These are phyloP conservation scores for Gambelia wislizenii DNA, from an alignment of 2,797 vertebrate genomes.

Conservation along the genomic window DNA sequence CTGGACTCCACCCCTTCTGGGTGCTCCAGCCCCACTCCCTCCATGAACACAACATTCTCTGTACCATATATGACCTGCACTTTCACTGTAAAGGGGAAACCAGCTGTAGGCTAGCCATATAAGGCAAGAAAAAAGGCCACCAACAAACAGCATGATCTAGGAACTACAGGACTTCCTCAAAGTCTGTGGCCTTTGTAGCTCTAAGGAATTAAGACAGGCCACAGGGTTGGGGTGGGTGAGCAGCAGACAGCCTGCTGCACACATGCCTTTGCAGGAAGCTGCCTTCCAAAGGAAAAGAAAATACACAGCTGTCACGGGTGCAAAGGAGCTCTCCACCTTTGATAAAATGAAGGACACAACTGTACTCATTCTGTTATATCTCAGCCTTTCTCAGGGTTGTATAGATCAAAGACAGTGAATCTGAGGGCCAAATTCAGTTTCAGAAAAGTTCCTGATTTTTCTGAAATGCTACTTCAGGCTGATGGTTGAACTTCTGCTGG, in stretches of 20 bases:
- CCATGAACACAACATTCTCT: slow-evolving; percentile 38
- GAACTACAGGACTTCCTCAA: slow-evolving; percentile 68
- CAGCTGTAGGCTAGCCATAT: slow-evolving; percentile 76
- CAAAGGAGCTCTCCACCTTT: no score
- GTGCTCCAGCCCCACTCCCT: slow-evolving; percentile 45
- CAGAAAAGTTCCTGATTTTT: no score
- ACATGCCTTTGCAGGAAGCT: no score
- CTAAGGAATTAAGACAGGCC: slow-evolving; percentile 5
- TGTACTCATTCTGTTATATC: no score
- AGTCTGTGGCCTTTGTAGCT: slow-evolving; percentile 24
- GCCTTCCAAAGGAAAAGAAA: no score
- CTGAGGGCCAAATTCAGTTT: no score
- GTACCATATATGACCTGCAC: slow-evolving; percentile 63
- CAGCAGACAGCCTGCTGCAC: fast-evolving
- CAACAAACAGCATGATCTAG: slow-evolving; percentile 63
- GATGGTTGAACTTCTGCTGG: neutral
- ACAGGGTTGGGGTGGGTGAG: neutral
- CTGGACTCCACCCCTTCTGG: slow-evolving; percentile 35
- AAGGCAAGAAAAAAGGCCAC: slow-evolving; percentile 76
- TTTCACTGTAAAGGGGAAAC: slow-evolving; percentile 50
- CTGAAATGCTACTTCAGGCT: neutral
- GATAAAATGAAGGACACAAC: neutral
- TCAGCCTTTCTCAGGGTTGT: neutral
- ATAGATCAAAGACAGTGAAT: no score
- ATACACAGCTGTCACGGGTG: no score